Evolutionary conservation across 2,113 vertebrate species (phyloP), one percentile per base, ranked within the genome.

Genomic region (Boulengeromyrus knoepffleri): DNA sequence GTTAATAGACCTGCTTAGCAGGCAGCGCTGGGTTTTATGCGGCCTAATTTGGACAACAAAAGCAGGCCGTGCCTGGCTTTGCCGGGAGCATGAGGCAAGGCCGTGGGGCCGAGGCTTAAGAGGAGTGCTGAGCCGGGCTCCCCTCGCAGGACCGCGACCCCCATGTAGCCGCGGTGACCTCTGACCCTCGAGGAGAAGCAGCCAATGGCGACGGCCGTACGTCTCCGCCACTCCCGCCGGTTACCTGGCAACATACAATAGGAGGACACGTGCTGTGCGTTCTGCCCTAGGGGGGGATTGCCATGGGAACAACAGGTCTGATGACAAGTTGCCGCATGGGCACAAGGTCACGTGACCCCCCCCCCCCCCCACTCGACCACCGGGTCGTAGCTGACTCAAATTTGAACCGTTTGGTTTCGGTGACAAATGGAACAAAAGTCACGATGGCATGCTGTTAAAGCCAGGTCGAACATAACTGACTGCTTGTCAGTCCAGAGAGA

Each of bases 221-320:
- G 84, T 91, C 90, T 53, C 91, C 56, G 88, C 91, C 90, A 92
- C 93, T 92, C 93, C 87, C 85, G 87, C 91, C 36, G n/a, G 93
- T 94, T 93, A 93, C 95, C 92, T 94, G 93, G 94, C 95, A 95
- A 96, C 94, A 85, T 87, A 91, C 93, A 93, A 93, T 90, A 87
- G 90, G 92, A 90, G 91, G 53, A 90, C 88, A 53, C 90, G 91
- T 88, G 85, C 39, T 92, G 91, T 88, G 91, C 90, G 85, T 90
- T 39, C 31, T 42, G 36, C 36, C 74, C 31, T 80, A 19, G 74
- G 91, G 86, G 89, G 87, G 89, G 87, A 94, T 94, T 93, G 93
- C 93, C 93, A 94, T 93, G 93, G 93, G 92, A 94, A 95, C 93
- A 80, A 56, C 66, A 66, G 36, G 89, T 89, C 42, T 58, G 36